Evolutionary conservation across 2,113 vertebrate species (phyloP), one percentile per base, ranked within the genome.

Genomic region (Cynopterus brachyotis): DNA sequence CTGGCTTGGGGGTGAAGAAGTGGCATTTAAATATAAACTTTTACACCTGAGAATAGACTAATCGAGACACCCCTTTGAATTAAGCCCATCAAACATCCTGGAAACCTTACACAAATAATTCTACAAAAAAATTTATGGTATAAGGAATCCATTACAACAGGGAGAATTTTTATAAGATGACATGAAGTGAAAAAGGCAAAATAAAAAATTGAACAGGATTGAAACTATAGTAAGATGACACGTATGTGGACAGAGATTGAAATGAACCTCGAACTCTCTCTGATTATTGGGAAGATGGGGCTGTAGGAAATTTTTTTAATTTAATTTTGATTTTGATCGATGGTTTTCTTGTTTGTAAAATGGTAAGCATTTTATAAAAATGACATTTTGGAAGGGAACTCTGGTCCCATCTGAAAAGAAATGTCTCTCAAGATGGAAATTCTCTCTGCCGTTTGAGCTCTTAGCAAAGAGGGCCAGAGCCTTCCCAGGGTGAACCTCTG

Each of bases 41-140:
- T 82, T 57, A 80, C 6, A 78, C 37, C 64, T 79, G 30, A 87
- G 32, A 89, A n/a, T 19, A 82, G 35, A 30, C 16, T 78, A 66
- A 81, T 70, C 81, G 90, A 66, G 55, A 69, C 4, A 45, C 47
- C 75, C 9, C 32, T 87, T 88, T 84, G 70, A 84, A 73, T 94
- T 66, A 93, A 80, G 20, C 78, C 57, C 40, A 50, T 45, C 50
- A 47, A 81, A 50, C 40, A 40, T 28, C 20, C 17, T 89, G 9
- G 62, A 92, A 94, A 88, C 81, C 37, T 53, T 70, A 28, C 79
- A 81, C 53, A 90, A 80, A 93, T 32, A 92, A 89, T 73, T 35
- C 55, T 30, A 42, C 53, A 64, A 37, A 75, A 57, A 89, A 69
- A 59, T 15, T 32, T 89, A 62, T 28, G 9, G 12, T 22, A 2